Evolutionary conservation across 30 jellyfish, hydroid and myxozoan species (phyloP).

Genomic region (Aurelia sp.): DNA sequence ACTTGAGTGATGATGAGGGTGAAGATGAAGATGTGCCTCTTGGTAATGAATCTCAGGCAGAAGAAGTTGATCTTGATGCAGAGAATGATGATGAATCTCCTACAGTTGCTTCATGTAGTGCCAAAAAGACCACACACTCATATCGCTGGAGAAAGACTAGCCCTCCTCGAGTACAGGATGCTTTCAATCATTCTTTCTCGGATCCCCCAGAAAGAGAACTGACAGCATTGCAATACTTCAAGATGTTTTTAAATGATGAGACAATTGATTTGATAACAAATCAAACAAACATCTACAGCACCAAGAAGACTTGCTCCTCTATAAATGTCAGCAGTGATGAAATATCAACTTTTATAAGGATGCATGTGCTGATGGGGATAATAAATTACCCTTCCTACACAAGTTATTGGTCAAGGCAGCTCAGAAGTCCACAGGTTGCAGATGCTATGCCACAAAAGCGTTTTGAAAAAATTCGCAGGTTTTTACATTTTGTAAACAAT

Average conservation of each 20-base stretch:
- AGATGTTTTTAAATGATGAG: constrained; percentile 29
- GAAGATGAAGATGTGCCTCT: constrained; percentile 21
- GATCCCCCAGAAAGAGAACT: constrained; percentile 14
- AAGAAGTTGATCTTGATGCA: constrained; percentile 33
- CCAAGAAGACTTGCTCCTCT: constrained; percentile 56
- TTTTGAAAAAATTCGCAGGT: constrained; percentile 48
- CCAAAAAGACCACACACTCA: constrained; percentile 12
- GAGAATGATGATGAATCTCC: constrained; percentile 26
- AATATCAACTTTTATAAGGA: constrained; percentile 37
- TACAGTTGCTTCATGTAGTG: constrained; percentile 15
- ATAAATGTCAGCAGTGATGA: constrained; percentile 33
- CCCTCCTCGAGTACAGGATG: constrained; percentile 5
- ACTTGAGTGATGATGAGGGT: constrained; percentile 45
- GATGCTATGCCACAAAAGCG: constrained; percentile 53
- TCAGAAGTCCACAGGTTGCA: constrained; percentile 45
- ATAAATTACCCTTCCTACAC: constrained; percentile 59
- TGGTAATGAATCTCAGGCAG: constrained; percentile 23
- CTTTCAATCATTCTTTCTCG: constrained; percentile 1
- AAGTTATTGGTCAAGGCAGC: constrained; percentile 61
- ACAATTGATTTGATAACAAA: constrained; percentile 30
- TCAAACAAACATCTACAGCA: constrained; percentile 60
- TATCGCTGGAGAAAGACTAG: constrained; percentile 21
- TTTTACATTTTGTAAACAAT: constrained; percentile 43
- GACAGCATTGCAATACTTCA: constrained; percentile 26
- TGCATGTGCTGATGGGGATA: constrained; percentile 68